Conservation (phyloP, 2,113 vertebrate genomes). For the Sapayoa aenigma region DNA sequence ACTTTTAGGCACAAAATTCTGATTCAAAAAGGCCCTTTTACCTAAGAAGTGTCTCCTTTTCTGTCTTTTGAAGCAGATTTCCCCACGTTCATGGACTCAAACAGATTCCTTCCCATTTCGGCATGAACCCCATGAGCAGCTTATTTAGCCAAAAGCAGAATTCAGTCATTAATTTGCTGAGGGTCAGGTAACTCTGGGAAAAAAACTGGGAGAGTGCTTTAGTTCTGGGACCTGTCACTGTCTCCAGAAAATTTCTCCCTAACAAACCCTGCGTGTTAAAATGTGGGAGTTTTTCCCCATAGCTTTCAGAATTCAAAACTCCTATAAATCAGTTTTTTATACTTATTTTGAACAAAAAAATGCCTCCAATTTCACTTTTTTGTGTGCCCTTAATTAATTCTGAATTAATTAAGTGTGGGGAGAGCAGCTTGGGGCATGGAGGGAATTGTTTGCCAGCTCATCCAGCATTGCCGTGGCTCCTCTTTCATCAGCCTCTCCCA, state of each 20-base stretch:
- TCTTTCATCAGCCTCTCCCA: background rate
- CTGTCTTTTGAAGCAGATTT: background rate
- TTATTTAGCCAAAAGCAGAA: background rate
- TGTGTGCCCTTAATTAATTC: background rate
- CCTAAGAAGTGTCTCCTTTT: background rate
- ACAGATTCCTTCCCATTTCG: background rate
- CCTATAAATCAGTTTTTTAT: background rate
- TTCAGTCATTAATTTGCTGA: background rate
- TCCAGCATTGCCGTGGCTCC: background rate
- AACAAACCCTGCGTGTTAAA: background rate
- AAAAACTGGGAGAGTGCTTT: background rate
- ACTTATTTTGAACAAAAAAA: background rate
- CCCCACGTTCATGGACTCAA: background rate
- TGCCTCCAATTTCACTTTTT: background rate
- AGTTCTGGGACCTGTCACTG: background rate
- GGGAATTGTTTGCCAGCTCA: accelerated
- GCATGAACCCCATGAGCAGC: accelerated
- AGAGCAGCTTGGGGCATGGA: accelerated
- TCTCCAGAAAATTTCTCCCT: background rate
- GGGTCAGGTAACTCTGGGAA: background rate
- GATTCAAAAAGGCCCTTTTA: background rate
- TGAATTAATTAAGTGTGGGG: background rate
- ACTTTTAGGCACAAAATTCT: background rate
- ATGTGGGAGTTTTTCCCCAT: accelerated
- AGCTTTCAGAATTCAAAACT: background rate